Conservation (phyloP, 2,888 invertebrate genomes). For the Lycophotia porphyrea region DNA sequence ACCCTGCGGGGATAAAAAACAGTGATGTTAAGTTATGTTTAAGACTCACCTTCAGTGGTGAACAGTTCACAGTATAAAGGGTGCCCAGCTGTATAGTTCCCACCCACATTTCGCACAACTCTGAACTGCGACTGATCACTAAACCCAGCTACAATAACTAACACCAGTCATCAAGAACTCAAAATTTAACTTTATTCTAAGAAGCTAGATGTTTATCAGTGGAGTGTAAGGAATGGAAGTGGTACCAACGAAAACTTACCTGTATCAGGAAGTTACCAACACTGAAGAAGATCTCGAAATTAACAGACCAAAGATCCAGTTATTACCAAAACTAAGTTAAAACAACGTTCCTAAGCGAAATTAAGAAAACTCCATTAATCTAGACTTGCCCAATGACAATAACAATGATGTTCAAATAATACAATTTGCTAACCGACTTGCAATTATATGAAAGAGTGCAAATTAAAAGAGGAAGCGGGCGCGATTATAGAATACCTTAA, state of each 20-base stretch:
- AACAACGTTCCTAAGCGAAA: conserved; percentile 50
- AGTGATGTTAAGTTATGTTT: too few species aligned
- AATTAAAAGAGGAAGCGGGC: conserved; percentile 34
- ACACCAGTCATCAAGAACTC: background rate
- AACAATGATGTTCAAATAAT: conserved; percentile 77
- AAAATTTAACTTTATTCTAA: background rate
- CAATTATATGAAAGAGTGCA: conserved; percentile 63
- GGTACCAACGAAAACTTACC: background rate
- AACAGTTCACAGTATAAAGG: too few species aligned
- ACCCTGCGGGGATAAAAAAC: too few species aligned
- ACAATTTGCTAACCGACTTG: conserved; percentile 71
- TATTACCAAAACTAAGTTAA: conserved; percentile 35
- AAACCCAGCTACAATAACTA: background rate
- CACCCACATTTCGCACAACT: background rate
- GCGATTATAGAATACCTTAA: background rate
- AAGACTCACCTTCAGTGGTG: too few species aligned
- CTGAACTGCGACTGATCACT: background rate
- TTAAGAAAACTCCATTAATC: conserved; percentile 71
- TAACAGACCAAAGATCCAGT: background rate
- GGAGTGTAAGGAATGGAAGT: background rate
- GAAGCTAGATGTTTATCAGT: background rate
- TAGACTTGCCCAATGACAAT: conserved; percentile 71
- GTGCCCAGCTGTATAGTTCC: too few species aligned
- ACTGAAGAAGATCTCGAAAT: conserved; percentile 2
- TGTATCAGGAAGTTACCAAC: background rate